Percentiles rank a stretch among this genome's conserved stretches.
These are phyloP conservation scores for Herminia tarsipennalis DNA, from an alignment of 2,888 invertebrate species.

Conservation along the genomic window DNA sequence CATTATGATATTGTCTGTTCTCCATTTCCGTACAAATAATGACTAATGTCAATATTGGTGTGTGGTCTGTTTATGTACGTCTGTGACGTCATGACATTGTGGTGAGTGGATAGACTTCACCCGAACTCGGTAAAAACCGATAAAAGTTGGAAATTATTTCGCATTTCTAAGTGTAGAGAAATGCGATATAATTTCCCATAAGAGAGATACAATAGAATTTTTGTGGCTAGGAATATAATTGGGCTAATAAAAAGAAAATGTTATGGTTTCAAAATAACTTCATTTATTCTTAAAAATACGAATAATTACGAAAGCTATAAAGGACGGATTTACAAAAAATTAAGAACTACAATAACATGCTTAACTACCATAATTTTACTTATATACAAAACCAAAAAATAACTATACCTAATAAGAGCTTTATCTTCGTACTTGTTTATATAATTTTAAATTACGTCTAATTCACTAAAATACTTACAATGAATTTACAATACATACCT, in stretches of 20 bases:
- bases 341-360: slow-evolving; percentile 33
- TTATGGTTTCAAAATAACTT: slow-evolving; percentile 27
- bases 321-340: slow-evolving; percentile 35
- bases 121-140: too few species aligned
- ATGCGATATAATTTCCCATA: too few species aligned
- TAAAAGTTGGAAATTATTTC: too few species aligned
- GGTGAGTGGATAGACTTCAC: too few species aligned
- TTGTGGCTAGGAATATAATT: neutral
- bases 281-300: slow-evolving; percentile 31
- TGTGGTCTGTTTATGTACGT: neutral
- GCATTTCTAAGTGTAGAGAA: too few species aligned
- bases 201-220: too few species aligned
- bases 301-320: slow-evolving; percentile 22
- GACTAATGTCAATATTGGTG: neutral
- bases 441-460: slow-evolving; percentile 23
- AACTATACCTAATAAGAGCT: slow-evolving; percentile 13
- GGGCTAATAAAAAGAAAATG: slow-evolving; percentile 15
- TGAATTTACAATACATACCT: neutral
- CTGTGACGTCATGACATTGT: neutral
- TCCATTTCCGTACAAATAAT: neutral
- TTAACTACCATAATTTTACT: slow-evolving; percentile 13
- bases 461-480: slow-evolving; percentile 1
- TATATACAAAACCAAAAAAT: slow-evolving; percentile 31
- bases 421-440: slow-evolving; percentile 29
- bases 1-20: too few species aligned